These are phyloP conservation scores for Acanthisitta chloris DNA, from an alignment of 2,113 vertebrate species.

Conservation along the genomic window DNA sequence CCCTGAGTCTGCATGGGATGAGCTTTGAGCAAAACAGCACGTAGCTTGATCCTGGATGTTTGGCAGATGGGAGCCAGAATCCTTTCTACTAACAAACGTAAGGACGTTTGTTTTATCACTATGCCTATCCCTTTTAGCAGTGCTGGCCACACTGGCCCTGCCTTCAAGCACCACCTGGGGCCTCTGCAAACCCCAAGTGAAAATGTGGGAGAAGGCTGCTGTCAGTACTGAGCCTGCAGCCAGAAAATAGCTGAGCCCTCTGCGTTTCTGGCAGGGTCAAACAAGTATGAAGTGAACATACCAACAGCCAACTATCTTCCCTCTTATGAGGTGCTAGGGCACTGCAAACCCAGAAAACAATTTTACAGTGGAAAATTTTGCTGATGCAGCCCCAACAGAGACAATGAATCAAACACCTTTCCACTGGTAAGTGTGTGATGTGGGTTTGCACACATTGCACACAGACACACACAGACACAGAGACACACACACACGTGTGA, in stretches of 20 bases:
- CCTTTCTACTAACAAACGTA: background rate
- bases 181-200: background rate
- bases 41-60: background rate
- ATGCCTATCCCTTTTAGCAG: background rate
- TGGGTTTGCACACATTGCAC: accelerated
- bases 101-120: background rate
- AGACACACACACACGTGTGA: background rate
- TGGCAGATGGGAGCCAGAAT: background rate
- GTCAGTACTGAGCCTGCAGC: background rate
- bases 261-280: background rate
- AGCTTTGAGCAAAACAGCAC: background rate
- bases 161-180: background rate
- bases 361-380: background rate
- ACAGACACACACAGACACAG: too few relatives aligned
- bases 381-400: background rate
- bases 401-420: background rate
- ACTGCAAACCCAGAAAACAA: background rate
- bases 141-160: background rate
- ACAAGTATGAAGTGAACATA: background rate
- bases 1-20: background rate
- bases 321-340: background rate
- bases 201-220: background rate
- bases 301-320: background rate
- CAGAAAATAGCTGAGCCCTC: background rate
- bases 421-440: accelerated